phyloP scores from a whole-genome alignment of 2,888 invertebrate genomes.

The Acrocyrtus sp. region DNA sequence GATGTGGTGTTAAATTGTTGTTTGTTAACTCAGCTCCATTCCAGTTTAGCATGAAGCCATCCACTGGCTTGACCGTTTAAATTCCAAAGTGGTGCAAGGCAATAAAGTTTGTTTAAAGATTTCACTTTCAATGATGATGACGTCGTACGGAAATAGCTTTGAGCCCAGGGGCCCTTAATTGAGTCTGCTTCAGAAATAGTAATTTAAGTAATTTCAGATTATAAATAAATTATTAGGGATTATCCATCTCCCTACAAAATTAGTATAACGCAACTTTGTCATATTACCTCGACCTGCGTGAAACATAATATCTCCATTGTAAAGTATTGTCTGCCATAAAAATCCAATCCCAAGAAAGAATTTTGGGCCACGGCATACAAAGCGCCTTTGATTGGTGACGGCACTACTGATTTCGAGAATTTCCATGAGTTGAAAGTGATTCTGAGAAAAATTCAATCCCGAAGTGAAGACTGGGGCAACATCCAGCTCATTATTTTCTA shows the following conservation, averaged over 20 bases:
- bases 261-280: neutral
- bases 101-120: conserved; percentile 45
- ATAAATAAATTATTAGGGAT: neutral
- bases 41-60: conserved; percentile 30
- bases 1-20: too few relatives aligned
- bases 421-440: conserved; percentile 18
- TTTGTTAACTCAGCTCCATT: too few relatives aligned
- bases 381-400: too few relatives aligned
- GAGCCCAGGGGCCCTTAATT: conserved; percentile 39
- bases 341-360: conserved; percentile 51
- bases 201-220: too few relatives aligned
- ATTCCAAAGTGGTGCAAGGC: conserved; percentile 50
- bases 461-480: too few relatives aligned
- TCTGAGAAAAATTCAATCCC: too few relatives aligned
- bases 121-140: too few relatives aligned
- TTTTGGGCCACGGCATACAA: conserved; percentile 35
- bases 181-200: too few relatives aligned
- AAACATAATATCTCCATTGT: conserved; percentile 18
- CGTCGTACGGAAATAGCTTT: too few relatives aligned
- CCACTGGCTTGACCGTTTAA: conserved; percentile 17
- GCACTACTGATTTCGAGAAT: too few relatives aligned
- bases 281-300: conserved; percentile 39
- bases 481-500: too few relatives aligned
- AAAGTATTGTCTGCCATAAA: conserved; percentile 32
- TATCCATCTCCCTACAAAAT: conserved; percentile 1